Evolutionary conservation across 1,140 invertebrate species (phyloP), one percentile per base, ranked within the genome.

Genomic region (Fopius arisanus): DNA sequence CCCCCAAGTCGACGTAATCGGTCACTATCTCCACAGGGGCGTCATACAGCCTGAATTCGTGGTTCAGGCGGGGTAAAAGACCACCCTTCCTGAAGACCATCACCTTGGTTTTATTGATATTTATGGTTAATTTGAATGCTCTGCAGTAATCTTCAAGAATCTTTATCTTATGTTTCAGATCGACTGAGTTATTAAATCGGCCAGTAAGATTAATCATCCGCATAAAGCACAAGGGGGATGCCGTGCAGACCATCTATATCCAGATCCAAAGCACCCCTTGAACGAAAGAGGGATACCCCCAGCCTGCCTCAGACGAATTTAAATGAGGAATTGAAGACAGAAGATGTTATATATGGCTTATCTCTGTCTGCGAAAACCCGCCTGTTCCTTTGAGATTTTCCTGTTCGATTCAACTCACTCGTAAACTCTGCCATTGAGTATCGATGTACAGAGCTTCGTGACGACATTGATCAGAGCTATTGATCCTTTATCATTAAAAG

Each of bases 401-500:
- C 74, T 69, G 2, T 75, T 67, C 9, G 33, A 7, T 23, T 78
- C 77, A 1, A 70, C 70, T 77, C 78, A 81, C 1, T 23, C 26
- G 1, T 33, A 29, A n/a, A 83, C n/a, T 40, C 80, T 73, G 7
- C 75, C 65, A 3, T 69, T 40, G 21, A 82, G 26, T 9, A 83
- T 59, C 5, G 40, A 40, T 3, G 75, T 75, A 29, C 81, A 81
- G 2, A 81, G 21, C 75, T 83, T 82, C 2, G 72, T 41, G n/a
- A 40, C 51, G 16, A 62, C 66, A 66, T 81, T 80, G 0, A 82
- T 16, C 10, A 81, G 72, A 2, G 78, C 72, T 7, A 83, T 81
- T 5, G n/a, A n/a, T n/a, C 73, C 75, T 59, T 81, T 54, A 54
- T 80, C 81, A 43, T 82, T 82, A 19, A 33, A 14, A 10, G 79